Evolutionary conservation across 2,797 vertebrate species (phyloP), one percentile per base, ranked within the genome.

Genomic region (Tragopan temminckii): DNA sequence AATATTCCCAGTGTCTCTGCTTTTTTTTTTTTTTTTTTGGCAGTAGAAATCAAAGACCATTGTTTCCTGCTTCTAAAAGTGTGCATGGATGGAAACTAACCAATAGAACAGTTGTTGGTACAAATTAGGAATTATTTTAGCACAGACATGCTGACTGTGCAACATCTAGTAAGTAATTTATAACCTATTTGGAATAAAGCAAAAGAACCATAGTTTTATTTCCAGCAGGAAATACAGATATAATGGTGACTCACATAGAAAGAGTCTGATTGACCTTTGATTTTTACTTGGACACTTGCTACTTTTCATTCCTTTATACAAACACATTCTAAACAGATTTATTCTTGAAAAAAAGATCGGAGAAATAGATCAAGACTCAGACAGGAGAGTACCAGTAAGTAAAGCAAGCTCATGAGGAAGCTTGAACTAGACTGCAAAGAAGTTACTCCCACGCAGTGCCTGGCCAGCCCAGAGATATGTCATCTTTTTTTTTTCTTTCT

Each of bases 191-290:
- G 53, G 70, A 74, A 89, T 67, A 79, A 91, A 94, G 71, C 48
- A 92, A 59, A 85, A 89, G 59, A 91, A 88, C 93, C 61, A 62
- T 35, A 95, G 76, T 85, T 90, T 94, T 89, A 87, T 66, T 90
- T 95, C 86, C 82, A 95, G 77, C 67, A 94, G 95, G 91, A 97
- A 96, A 68, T 55, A 92, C 50, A 93, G 89, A 95, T 95, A 83
- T 66, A 90, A 61, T 80, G 72, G 63, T 97, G 96, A 97, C 88
- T 97, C 95, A 95, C 89, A 42, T 82, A 90, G 85, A 96, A 96
- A 85, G 76, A 92, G 76, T 68, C 76, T 84, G 64, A 81, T 11
- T 80, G 90, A 94, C 85, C 85, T 96, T 92, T 82, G 33, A 55
- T 95, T 91, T 81, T 94, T 72, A 87, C 87, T 96, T 90, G 93